A percentile compares a stretch with the other conserved stretches of the same genome.
Conservation (phyloP, 2,797 vertebrate genomes). For the Neosilurus mollespiculum region DNA sequence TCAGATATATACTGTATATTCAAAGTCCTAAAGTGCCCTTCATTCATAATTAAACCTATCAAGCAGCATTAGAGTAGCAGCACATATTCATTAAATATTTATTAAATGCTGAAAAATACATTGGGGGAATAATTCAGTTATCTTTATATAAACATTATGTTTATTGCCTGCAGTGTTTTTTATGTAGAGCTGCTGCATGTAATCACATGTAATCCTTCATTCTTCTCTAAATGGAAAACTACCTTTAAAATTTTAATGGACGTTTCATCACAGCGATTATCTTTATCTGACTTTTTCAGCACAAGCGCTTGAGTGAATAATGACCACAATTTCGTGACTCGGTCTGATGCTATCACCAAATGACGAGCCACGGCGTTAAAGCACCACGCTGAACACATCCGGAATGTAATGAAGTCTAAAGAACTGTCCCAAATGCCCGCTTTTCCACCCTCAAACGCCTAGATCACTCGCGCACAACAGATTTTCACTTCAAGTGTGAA, state of each 20-base stretch:
- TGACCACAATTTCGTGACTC: background rate
- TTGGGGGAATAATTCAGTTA: background rate
- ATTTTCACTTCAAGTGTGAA: conserved; percentile 8
- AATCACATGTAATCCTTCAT: background rate
- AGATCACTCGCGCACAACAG: background rate
- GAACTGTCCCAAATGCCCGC: background rate
- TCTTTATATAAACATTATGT: background rate
- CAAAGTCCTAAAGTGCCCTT: background rate
- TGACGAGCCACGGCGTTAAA: background rate
- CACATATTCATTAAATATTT: background rate
- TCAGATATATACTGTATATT: background rate
- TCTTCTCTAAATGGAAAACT: background rate
- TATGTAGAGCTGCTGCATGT: background rate
- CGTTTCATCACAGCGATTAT: background rate
- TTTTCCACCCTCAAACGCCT: too few species aligned
- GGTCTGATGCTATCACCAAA: background rate
- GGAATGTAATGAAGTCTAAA: background rate
- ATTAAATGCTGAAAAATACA: too few species aligned
- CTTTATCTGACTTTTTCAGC: background rate
- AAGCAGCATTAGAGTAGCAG: background rate
- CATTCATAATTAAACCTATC: background rate
- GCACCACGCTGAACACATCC: too few species aligned
- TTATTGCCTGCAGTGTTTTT: background rate
- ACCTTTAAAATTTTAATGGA: background rate
- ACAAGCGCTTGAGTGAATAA: background rate